Evolutionary conservation across 2,113 vertebrate species (phyloP), one percentile per base, ranked within the genome.

Genomic region (Ifrita kowaldi): DNA sequence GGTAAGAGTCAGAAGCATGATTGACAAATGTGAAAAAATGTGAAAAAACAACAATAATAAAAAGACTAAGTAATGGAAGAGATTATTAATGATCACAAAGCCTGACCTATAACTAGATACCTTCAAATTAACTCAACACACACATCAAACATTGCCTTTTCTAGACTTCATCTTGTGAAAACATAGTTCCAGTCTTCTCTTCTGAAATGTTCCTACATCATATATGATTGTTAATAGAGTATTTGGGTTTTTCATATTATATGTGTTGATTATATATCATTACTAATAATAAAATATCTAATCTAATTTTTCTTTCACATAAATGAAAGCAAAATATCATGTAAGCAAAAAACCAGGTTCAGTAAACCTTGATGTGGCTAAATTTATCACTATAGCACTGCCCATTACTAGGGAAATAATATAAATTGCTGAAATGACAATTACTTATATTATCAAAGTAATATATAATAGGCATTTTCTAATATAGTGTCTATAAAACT

Each of bases 291-390:
- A 42, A n/a, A n/a, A n/a, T n/a, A n/a, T n/a, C n/a, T n/a, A n/a
- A n/a, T 5, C 3, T 21, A n/a, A 18, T 19, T 78, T 30, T 76
- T 71, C 47, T 46, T 67, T 68, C n/a, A 46, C 17, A 22, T 12
- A n/a, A 56, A 8, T 41, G 11, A n/a, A n/a, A n/a, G n/a, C n/a
- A n/a, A n/a, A 0, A 0, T 6, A 42, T 16, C 13, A 50, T 1
- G 4, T 53, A 44, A 65, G 17, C 41, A 69, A 65, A 37, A 42
- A 69, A 56, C 1, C 2, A 23, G 11, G 39, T 84, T 53, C 1
- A 19, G 17, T 16, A 69, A 62, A 63, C 28, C 22, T 64, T 27
- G 30, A 14, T 82, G 27, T 26, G 23, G 55, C 16, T 87, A 39
- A 53, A 41, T 64, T 39, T n/a, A 44, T 27, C 33, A 53, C 22